A percentile compares a stretch with the other conserved stretches of the same genome.
phyloP scores from a whole-genome alignment of 2,113 vertebrate genomes.

The Pandion haliaetus region DNA sequence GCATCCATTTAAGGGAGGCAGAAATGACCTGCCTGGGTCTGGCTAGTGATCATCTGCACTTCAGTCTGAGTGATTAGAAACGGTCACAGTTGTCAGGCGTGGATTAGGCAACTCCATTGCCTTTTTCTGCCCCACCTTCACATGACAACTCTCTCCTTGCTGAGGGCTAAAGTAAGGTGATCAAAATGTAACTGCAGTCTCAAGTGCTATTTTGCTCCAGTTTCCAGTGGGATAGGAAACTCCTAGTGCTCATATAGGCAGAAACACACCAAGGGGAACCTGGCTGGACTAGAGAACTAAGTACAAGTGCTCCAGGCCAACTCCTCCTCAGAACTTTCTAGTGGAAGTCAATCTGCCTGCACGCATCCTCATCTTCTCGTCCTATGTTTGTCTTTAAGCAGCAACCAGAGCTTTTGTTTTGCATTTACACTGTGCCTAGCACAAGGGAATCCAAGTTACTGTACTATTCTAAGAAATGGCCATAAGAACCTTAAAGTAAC shows the following conservation, averaged over 20 bases:
- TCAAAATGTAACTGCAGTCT: background rate
- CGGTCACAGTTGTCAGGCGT: background rate
- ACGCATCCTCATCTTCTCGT: background rate
- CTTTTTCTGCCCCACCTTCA: no score
- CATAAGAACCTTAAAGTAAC: background rate
- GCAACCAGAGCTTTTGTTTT: background rate
- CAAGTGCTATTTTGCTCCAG: background rate
- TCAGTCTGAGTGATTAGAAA: background rate
- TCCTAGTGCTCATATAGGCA: background rate
- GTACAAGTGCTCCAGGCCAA: background rate
- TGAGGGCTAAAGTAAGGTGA: background rate
- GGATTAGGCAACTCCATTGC: background rate
- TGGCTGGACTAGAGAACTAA: background rate
- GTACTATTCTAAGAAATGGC: background rate
- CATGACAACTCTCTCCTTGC: background rate
- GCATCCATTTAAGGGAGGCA: background rate
- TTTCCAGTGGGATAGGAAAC: background rate
- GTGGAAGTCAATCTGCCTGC: background rate
- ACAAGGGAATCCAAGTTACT: background rate
- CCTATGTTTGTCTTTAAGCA: background rate
- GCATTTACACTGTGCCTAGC: background rate
- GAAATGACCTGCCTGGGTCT: background rate
- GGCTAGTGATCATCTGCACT: background rate
- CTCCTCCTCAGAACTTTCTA: background rate
- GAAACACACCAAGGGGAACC: background rate